Conservation (phyloP, 1,140 invertebrate species). For the Wiebesia pumilae region DNA sequence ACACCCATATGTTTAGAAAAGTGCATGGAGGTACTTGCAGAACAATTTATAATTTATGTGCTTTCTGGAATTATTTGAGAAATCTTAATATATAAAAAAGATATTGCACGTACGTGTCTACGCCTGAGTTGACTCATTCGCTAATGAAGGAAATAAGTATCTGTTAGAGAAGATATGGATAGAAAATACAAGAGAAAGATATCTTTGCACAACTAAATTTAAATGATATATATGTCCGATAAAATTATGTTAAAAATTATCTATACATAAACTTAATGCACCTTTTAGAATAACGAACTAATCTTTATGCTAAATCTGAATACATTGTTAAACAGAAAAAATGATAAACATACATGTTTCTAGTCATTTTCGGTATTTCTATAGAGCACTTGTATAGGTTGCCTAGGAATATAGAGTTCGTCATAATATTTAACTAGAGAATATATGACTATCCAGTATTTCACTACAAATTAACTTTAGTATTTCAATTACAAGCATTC, state of each 20-base stretch:
- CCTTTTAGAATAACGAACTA: no score
- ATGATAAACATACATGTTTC: no score
- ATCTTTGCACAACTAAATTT: not conserved
- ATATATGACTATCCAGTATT: no score
- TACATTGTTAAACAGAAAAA: not conserved
- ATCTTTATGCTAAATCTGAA: not conserved
- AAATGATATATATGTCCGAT: not conserved
- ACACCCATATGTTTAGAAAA: not conserved
- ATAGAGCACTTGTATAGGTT: not conserved
- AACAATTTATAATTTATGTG: slow-evolving; percentile 13
- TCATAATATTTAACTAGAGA: no score
- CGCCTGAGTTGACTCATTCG: no score
- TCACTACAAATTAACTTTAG: no score
- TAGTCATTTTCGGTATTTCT: not conserved
- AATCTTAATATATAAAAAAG: not conserved
- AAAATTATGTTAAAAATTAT: not conserved
- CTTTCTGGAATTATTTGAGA: not conserved
- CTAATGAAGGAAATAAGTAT: no score
- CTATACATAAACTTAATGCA: not conserved
- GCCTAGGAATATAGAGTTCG: no score
- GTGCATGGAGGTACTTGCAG: not conserved
- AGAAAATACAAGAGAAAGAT: not conserved
- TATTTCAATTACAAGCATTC: no score
- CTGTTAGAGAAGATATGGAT: no score
- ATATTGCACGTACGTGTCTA: not conserved